Evolutionary conservation across 1,140 invertebrate genomes (phyloP).

Genomic region (Octopus sinensis): DNA sequence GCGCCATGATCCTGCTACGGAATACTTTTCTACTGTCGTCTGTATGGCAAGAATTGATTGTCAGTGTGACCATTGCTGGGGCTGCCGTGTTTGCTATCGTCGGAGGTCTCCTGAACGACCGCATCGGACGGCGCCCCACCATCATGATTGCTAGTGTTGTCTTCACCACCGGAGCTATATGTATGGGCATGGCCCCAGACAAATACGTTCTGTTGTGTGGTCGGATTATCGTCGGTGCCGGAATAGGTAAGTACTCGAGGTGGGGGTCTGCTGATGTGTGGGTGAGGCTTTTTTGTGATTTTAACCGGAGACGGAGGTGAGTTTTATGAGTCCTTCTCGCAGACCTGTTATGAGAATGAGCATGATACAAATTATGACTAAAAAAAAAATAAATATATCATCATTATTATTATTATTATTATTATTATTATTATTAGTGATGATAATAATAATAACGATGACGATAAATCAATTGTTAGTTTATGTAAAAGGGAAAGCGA

Average conservation of each 20-base stretch:
- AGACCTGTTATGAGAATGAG: too few relatives aligned
- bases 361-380: too few relatives aligned
- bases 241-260: slow-evolving; percentile 60
- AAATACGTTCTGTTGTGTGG: slow-evolving; percentile 62
- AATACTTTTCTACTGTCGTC: slow-evolving; percentile 58
- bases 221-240: slow-evolving; percentile 64
- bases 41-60: slow-evolving; percentile 63
- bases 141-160: slow-evolving; percentile 63
- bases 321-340: too few relatives aligned
- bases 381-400: too few relatives aligned
- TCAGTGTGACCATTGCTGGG: slow-evolving; percentile 57
- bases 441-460: too few relatives aligned
- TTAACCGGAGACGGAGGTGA: too few relatives aligned
- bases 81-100: slow-evolving; percentile 62
- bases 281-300: too few relatives aligned
- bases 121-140: slow-evolving; percentile 61
- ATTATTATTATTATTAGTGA: too few relatives aligned
- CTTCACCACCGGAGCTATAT: slow-evolving; percentile 62
- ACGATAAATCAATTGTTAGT: too few relatives aligned
- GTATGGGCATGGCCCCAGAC: slow-evolving; percentile 61
- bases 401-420: too few relatives aligned
- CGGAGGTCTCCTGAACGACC: slow-evolving; percentile 61
- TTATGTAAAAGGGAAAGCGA: background rate
- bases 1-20: slow-evolving; percentile 64
- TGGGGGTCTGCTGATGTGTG: background rate